A percentile compares a stretch with the other conserved stretches of the same genome.
phyloP scores from a whole-genome alignment of 2,888 invertebrate species.

The Pteria penguin region DNA sequence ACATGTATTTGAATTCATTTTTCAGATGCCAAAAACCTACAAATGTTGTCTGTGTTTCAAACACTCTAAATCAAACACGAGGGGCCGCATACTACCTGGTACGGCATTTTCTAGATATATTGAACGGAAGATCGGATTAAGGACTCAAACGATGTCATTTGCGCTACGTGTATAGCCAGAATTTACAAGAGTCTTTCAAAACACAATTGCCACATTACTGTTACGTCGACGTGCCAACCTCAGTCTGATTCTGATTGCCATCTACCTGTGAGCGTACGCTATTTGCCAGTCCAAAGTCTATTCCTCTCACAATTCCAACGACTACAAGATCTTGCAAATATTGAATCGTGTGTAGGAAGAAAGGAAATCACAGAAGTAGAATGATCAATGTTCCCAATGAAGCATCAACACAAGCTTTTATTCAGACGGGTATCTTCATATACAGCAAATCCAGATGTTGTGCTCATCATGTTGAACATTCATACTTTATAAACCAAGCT shows the following conservation, averaged over 20 bases:
- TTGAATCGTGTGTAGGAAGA: conserved; percentile 17
- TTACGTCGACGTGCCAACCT: neutral
- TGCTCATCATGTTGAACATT: conserved; percentile 6
- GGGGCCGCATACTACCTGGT: neutral
- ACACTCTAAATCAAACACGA: neutral
- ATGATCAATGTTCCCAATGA: neutral
- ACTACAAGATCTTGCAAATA: conserved; percentile 18
- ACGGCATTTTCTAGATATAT: neutral
- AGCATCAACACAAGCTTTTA: conserved; percentile 24
- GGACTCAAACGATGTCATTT: neutral
- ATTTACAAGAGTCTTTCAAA: neutral
- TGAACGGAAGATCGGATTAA: neutral
- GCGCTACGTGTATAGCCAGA: neutral
- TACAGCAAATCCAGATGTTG: conserved; percentile 13
- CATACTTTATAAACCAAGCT: neutral
- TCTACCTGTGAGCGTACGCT: neutral
- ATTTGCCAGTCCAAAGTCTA: conserved; percentile 13
- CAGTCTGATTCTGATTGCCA: neutral
- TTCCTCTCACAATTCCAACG: neutral
- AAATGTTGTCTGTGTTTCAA: neutral
- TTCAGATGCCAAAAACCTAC: conserved; percentile 4
- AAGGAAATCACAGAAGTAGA: neutral
- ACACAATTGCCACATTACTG: too few relatives aligned
- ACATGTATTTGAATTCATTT: too few relatives aligned
- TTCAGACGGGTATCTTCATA: conserved; percentile 14